phyloP scores from a whole-genome alignment of 2,113 vertebrate genomes.

The Pterophyllum scalare region DNA sequence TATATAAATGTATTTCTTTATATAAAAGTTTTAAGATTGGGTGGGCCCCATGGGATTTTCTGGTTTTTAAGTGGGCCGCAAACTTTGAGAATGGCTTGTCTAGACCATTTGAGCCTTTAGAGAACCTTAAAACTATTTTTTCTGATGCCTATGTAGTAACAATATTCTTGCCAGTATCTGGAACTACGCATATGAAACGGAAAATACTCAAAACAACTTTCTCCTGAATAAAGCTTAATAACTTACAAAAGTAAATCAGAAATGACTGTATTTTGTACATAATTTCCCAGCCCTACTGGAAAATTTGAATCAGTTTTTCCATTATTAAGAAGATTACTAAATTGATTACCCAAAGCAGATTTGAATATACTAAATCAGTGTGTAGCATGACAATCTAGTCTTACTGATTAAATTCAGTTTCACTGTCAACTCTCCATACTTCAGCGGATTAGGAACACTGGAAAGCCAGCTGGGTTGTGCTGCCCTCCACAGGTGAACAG shows the following conservation, averaged over 20 bases:
- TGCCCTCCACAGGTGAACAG: constrained; percentile 53
- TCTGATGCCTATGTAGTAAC: neutral
- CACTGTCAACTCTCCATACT: neutral
- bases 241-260: neutral
- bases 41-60: no score
- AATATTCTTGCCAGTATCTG: neutral
- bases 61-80: no score
- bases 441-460: neutral
- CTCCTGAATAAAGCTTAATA: neutral
- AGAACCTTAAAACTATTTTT: neutral
- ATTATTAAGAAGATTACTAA: neutral
- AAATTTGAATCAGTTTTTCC: neutral
- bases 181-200: neutral
- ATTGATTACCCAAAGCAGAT: neutral
- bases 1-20: no score
- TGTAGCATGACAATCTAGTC: neutral
- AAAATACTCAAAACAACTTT: neutral
- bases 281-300: neutral
- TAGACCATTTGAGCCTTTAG: neutral
- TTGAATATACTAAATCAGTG: neutral
- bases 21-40: no score
- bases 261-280: neutral
- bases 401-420: neutral
- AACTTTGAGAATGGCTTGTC: neutral
- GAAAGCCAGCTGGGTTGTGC: constrained; percentile 3